Evolutionary conservation across 2,113 vertebrate species (phyloP).

Genomic region (Elephas maximus): DNA sequence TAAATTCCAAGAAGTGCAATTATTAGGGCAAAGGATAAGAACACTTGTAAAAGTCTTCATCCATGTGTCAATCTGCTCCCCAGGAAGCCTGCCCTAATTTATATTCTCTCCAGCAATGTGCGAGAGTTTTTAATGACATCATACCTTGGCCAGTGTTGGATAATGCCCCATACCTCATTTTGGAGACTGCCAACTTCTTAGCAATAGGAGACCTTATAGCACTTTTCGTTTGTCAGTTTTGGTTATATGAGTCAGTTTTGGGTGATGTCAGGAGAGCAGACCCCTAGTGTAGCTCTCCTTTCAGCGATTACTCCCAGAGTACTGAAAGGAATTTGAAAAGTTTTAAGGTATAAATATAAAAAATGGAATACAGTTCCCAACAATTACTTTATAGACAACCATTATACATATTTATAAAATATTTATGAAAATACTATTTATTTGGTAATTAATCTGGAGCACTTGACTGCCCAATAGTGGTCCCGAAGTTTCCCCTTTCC

Average conservation of each 20-base stretch:
- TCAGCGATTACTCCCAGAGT: neutral
- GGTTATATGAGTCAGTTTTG: neutral
- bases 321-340: neutral
- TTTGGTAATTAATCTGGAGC: neutral
- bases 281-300: neutral
- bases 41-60: slow-evolving; percentile 71
- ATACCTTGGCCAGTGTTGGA: neutral
- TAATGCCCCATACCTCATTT: neutral
- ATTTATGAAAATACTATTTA: neutral
- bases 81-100: slow-evolving; percentile 45
- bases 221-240: neutral
- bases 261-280: neutral
- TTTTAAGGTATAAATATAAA: neutral
- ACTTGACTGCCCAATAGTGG: too few relatives aligned
- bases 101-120: neutral
- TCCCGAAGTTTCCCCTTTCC: neutral
- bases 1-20: slow-evolving; percentile 75
- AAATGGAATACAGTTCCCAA: neutral
- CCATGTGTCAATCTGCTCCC: neutral
- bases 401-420: neutral
- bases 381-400: neutral
- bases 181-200: neutral
- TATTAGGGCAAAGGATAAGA: slow-evolving; percentile 76
- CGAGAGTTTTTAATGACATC: neutral
- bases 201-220: neutral